These are phyloP conservation scores for Stichopus horrens DNA, from an alignment of 53 echinoderm and acorn worm species.

Conservation along the genomic window DNA sequence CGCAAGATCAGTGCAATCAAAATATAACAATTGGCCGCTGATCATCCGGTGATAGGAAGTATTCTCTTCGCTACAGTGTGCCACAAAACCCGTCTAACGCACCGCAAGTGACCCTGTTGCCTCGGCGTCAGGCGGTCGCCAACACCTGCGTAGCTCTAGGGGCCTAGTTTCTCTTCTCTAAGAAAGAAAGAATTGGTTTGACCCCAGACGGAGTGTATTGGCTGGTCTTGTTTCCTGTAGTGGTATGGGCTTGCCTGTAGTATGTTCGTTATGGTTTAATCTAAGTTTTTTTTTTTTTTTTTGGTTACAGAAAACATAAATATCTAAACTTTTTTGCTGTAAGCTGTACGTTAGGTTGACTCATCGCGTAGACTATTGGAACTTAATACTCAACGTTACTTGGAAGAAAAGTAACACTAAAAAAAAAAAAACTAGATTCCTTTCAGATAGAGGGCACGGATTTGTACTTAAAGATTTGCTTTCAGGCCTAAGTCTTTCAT, in stretches of 20 bases:
- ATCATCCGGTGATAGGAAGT: slow-evolving; percentile 33
- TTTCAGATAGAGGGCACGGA: neutral
- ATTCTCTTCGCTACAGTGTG: neutral
- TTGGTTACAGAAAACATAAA: too few relatives aligned
- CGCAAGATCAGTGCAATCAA: slow-evolving; percentile 42
- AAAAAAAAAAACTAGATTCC: neutral
- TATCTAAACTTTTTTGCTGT: slow-evolving; percentile 16
- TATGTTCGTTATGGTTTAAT: neutral
- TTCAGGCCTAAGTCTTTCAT: neutral
- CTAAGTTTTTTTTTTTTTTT: neutral
- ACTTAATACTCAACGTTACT: too few relatives aligned
- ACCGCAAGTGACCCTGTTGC: slow-evolving; percentile 35
- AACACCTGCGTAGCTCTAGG: slow-evolving; percentile 42
- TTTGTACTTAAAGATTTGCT: neutral
- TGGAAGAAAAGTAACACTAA: too few relatives aligned
- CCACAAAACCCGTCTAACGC: slow-evolving; percentile 7
- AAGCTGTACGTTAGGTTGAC: neutral
- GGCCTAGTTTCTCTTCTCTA: neutral
- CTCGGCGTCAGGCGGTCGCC: neutral
- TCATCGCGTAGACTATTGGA: neutral
- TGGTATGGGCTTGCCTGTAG: neutral
- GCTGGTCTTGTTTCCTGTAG: slow-evolving; percentile 11
- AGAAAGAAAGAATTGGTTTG: slow-evolving; percentile 10
- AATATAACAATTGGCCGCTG: slow-evolving; percentile 32
- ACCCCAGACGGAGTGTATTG: slow-evolving; percentile 21